Evolutionary conservation across 2,888 invertebrate genomes (phyloP).

Genomic region (Lasius platythorax): DNA sequence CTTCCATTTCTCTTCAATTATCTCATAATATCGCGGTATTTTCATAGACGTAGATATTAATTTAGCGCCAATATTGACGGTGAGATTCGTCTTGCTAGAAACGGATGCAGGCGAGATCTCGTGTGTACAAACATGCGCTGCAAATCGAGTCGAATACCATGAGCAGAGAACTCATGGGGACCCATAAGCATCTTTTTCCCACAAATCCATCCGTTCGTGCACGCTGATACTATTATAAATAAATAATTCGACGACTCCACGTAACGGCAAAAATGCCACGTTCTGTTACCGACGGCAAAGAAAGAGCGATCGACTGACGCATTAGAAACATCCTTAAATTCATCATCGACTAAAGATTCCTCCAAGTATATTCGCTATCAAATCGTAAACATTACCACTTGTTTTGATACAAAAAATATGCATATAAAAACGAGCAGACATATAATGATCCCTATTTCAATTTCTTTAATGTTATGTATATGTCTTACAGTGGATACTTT

Average conservation of each 20-base stretch:
- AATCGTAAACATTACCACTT: too few species aligned
- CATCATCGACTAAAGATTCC: not conserved
- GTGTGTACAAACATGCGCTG: slow-evolving; percentile 16
- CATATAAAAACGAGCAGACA: not conserved
- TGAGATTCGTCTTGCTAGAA: slow-evolving; percentile 58
- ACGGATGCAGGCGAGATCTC: slow-evolving; percentile 57
- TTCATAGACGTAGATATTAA: slow-evolving; percentile 55
- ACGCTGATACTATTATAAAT: slow-evolving; percentile 15
- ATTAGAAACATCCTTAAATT: not conserved
- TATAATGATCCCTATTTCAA: not conserved
- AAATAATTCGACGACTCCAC: slow-evolving; percentile 58
- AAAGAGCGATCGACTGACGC: not conserved
- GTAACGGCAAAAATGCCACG: not conserved
- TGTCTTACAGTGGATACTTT: not conserved
- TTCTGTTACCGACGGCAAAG: slow-evolving; percentile 29
- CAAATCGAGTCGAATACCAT: slow-evolving; percentile 7
- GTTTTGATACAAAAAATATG: too few species aligned
- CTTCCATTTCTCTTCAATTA: not conserved
- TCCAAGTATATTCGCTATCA: not conserved
- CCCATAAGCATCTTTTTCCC: slow-evolving; percentile 19
- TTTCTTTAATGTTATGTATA: not conserved
- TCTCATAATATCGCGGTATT: not conserved
- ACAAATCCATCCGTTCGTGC: slow-evolving; percentile 54
- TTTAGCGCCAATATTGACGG: slow-evolving; percentile 56
- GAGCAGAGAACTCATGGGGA: slow-evolving; percentile 15